Evolutionary conservation across 2,888 invertebrate genomes (phyloP), one percentile per base, ranked within the genome.

Genomic region (Ochropleura leucogaster): DNA sequence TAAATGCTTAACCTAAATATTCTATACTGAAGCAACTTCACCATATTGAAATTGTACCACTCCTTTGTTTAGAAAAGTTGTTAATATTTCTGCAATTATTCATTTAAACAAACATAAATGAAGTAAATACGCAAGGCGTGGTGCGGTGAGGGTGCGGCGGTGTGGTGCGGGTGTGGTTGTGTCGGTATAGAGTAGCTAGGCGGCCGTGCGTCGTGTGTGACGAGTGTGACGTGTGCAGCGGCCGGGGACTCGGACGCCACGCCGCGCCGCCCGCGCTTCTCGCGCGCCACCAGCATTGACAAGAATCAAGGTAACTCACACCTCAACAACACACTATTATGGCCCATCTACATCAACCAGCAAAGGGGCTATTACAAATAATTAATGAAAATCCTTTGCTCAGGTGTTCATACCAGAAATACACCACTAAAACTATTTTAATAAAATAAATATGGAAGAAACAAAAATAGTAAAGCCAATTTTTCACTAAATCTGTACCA

Each of bases 191-290:
- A 62, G 80, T 68, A 82, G 80, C 78, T 70, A 62, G 80, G 63
- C 62, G 74, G 83, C 65, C 68, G 80, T 74, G 84, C 60, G 79
- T 68, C 74, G 83, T 44, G 82, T 47, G 81, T 68, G 77, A 42
- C 72, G 81, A 16, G 82, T 67, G 77, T 42, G 71, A 40, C 70
- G 89, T 92, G 92, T 92, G 91, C 92, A 91, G 94, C 93, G 89
- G 90, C 51, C 74, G 78, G 88, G 83, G 96, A 95, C 86, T 85
- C 87, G 79, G 96, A 95, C 88, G 86, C 89, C 77, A 86, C 89
- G 92, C 95, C 95, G 93, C 95, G 96, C 85, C 96, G 96, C 69
- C 96, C 96, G 91, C 95, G 96, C 88, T 96, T 96, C 95, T 96
- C 96, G 83, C 95, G 96, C 90, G 96, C 96, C 90, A 90, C 96